phyloP scores from a whole-genome alignment of 2,797 vertebrate genomes.

The Lemur catta region DNA sequence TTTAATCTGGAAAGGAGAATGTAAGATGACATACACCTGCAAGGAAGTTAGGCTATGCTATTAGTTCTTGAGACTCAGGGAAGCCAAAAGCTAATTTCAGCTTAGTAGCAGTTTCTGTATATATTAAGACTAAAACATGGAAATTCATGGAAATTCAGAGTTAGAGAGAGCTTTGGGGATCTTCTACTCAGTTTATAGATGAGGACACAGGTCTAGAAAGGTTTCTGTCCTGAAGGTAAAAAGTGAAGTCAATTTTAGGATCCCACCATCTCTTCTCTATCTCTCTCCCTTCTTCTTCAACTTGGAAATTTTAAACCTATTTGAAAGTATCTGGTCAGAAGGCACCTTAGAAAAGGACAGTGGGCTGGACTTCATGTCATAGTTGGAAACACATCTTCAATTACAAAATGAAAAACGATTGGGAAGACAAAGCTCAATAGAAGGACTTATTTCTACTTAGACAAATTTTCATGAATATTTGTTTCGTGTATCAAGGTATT shows the following conservation, averaged over 20 bases:
- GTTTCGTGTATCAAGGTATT: background rate
- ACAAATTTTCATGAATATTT: background rate
- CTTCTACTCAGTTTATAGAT: background rate
- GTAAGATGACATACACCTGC: conserved; percentile 7
- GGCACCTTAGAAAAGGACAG: background rate
- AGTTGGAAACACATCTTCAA: background rate
- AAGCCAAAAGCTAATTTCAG: background rate
- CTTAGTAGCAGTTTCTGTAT: background rate
- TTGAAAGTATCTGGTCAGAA: conserved; percentile 3
- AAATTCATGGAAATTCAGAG: background rate
- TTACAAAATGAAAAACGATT: background rate
- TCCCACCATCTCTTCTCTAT: background rate
- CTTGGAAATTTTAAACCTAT: background rate
- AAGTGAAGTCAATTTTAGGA: background rate
- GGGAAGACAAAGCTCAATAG: background rate
- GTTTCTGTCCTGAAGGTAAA: background rate
- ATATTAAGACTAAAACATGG: background rate
- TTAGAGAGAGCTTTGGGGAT: background rate
- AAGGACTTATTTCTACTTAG: background rate
- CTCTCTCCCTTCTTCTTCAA: background rate
- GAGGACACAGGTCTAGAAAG: background rate
- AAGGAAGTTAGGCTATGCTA: background rate
- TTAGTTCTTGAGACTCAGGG: background rate
- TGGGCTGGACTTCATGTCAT: background rate
- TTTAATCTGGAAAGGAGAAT: background rate